A percentile compares a stretch with the other conserved stretches of the same genome.
These are phyloP conservation scores for Tetramorium alpestre DNA, from an alignment of 1,140 invertebrate species.

Conservation along the genomic window DNA sequence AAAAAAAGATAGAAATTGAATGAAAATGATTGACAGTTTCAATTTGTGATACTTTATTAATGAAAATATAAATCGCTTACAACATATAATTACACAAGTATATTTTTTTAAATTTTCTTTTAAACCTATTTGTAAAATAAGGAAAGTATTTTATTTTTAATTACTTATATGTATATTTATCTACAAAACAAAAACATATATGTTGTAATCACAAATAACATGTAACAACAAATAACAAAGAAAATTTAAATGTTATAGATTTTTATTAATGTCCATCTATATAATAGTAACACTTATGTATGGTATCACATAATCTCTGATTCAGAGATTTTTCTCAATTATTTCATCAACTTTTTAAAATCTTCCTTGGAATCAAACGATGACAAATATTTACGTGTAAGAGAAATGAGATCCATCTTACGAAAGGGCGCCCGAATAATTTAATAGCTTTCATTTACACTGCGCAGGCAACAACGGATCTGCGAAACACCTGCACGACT, in stretches of 20 bases:
- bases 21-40: background rate
- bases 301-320: background rate
- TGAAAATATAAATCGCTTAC: background rate
- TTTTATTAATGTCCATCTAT: background rate
- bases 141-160: background rate
- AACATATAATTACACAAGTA: background rate
- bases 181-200: background rate
- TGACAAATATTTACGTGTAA: background rate
- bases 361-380: background rate
- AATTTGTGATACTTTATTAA: background rate
- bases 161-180: no score
- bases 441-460: slow-evolving; percentile 30
- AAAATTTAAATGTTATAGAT: background rate
- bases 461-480: slow-evolving; percentile 91
- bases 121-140: background rate
- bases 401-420: background rate
- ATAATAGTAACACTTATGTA: no score
- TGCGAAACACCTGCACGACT: slow-evolving; percentile 91
- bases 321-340: background rate
- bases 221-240: background rate
- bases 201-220: background rate
- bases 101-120: background rate
- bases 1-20: background rate
- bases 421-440: slow-evolving; percentile 20
- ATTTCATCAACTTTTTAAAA: background rate